phyloP scores from a whole-genome alignment of 2,888 invertebrate species.

The Ptilodon capucinus region DNA sequence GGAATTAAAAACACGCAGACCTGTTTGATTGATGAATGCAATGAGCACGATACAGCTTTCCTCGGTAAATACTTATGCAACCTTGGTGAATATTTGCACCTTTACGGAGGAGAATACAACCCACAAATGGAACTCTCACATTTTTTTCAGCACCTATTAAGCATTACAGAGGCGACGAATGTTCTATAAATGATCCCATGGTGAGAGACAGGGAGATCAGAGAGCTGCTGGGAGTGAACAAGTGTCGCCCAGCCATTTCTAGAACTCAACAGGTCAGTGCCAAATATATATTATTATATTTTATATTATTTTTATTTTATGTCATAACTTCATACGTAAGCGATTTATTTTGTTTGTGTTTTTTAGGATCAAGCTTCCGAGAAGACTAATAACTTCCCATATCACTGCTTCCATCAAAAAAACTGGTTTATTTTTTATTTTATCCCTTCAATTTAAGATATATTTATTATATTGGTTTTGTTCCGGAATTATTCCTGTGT shows the following conservation, averaged over 20 bases:
- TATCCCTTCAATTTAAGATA: too few species aligned
- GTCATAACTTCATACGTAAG: too few species aligned
- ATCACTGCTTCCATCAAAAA: slow-evolving; percentile 26
- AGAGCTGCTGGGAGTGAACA: slow-evolving; percentile 54
- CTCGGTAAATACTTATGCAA: slow-evolving; percentile 20
- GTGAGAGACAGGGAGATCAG: slow-evolving; percentile 65
- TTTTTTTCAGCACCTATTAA: slow-evolving; percentile 50
- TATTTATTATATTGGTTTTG: slow-evolving; percentile 1
- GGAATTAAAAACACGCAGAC: slow-evolving; percentile 23
- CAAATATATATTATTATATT: too few species aligned
- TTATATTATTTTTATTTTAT: too few species aligned
- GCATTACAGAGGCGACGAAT: slow-evolving; percentile 65
- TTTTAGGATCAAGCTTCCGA: slow-evolving; percentile 16
- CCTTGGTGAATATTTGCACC: not conserved
- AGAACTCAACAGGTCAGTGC: slow-evolving; percentile 11
- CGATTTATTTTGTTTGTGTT: slow-evolving; percentile 22
- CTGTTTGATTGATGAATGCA: slow-evolving; percentile 4
- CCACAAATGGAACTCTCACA: too few species aligned
- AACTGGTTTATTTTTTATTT: slow-evolving; percentile 25
- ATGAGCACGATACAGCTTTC: slow-evolving; percentile 16
- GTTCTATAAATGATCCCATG: slow-evolving; percentile 52
- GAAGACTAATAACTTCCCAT: slow-evolving; percentile 9
- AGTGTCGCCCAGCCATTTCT: slow-evolving; percentile 10
- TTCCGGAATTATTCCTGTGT: not conserved
- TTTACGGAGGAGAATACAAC: too few species aligned